A percentile compares a stretch with the other conserved stretches of the same genome.
phyloP scores from a whole-genome alignment of 35 echinoderm and acorn worm species.

The Chiridota heheva region DNA sequence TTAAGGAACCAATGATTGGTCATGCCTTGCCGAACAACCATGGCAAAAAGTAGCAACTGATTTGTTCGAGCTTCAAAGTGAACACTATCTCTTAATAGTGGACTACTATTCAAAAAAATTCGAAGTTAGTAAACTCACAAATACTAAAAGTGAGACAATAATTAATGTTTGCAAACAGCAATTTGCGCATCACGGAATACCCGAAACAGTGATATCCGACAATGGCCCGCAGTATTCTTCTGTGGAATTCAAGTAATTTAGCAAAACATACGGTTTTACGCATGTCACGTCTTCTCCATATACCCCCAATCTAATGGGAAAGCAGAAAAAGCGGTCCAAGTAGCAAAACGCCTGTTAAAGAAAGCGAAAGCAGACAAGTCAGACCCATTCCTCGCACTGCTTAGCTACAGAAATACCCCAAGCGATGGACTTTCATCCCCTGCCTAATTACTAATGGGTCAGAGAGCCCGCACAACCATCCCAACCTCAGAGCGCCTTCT shows the following conservation, averaged over 20 bases:
- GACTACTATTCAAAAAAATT: not conserved
- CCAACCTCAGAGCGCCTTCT: no score
- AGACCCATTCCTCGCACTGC: slow-evolving; percentile 35
- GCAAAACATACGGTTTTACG: slow-evolving; percentile 26
- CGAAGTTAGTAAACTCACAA: not conserved
- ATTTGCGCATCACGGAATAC: slow-evolving; percentile 9
- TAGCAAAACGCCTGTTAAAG: slow-evolving; percentile 28
- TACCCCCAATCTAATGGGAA: slow-evolving; percentile 65
- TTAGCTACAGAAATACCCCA: slow-evolving; percentile 35
- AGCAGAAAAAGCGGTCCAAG: slow-evolving; percentile 65
- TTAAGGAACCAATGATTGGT: not conserved
- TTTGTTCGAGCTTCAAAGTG: not conserved
- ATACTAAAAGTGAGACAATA: not conserved
- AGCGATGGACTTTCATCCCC: slow-evolving; percentile 35
- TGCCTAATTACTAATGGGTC: slow-evolving; percentile 27
- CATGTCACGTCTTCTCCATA: slow-evolving; percentile 39
- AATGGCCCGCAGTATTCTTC: slow-evolving; percentile 36
- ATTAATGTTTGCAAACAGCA: slow-evolving; percentile 32
- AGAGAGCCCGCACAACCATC: slow-evolving; percentile 1
- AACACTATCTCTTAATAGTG: not conserved
- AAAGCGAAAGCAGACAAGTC: slow-evolving; percentile 9
- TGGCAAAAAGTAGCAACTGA: slow-evolving; percentile 17
- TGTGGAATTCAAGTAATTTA: slow-evolving; percentile 40
- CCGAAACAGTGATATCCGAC: slow-evolving; percentile 1
- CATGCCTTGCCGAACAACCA: not conserved